Conservation (phyloP, 2,888 invertebrate species). For the Alentia gelatinosa region DNA sequence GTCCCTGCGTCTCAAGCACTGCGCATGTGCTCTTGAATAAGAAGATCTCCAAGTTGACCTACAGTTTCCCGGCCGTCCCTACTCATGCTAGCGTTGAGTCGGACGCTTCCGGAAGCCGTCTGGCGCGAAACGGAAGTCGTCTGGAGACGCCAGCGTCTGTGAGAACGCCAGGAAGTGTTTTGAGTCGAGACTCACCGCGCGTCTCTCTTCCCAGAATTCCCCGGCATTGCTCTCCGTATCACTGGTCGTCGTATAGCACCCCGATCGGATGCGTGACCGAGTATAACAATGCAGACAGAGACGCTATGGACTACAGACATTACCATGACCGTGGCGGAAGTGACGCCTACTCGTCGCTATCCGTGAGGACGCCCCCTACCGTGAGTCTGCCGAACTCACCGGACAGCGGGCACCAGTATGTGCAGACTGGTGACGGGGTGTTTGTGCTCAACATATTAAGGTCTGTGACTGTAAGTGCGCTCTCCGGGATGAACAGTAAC, state of each 20-base stretch:
- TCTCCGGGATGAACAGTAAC: background rate
- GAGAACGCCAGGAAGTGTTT: background rate
- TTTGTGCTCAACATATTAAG: constrained; percentile 29
- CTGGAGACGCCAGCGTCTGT: background rate
- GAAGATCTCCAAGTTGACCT: background rate
- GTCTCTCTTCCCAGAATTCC: background rate
- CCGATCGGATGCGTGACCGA: background rate
- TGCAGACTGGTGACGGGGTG: background rate
- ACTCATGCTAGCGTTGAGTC: background rate
- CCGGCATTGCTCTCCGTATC: background rate
- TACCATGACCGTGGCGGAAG: too few species aligned
- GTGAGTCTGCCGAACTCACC: background rate
- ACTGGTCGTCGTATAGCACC: background rate
- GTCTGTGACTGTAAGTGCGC: background rate
- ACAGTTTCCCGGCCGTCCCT: background rate
- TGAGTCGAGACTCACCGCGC: background rate
- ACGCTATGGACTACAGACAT: background rate
- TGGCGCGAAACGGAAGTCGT: background rate
- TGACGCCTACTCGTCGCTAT: background rate
- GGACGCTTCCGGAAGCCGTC: background rate
- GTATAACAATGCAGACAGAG: background rate
- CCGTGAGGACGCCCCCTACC: constrained; percentile 30
- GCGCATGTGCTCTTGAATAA: background rate
- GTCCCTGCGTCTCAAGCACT: constrained; percentile 24
- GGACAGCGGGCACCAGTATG: background rate